Percentiles rank a stretch among this genome's conserved stretches.
phyloP scores from a whole-genome alignment of 2,113 vertebrate species.

The Turnix velox region DNA sequence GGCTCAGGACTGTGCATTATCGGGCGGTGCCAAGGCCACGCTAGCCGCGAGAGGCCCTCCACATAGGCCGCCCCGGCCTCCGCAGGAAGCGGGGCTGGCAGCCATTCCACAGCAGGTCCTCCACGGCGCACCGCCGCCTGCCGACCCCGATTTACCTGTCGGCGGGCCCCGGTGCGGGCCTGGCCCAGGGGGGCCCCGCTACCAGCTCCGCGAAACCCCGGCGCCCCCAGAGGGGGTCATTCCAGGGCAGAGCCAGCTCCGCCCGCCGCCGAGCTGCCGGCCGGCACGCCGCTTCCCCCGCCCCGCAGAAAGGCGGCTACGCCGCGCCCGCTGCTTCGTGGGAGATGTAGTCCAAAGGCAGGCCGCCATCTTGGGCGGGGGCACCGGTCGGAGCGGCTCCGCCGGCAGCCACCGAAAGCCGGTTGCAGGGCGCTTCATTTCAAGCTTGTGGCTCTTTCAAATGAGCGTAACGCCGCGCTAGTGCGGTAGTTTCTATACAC shows the following conservation, averaged over 20 bases:
- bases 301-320: no score
- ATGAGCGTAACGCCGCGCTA: fast-evolving
- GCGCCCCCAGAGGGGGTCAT: not conserved
- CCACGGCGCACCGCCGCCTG: not conserved
- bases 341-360: not conserved
- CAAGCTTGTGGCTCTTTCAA: not conserved
- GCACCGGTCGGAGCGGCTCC: fast-evolving
- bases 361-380: not conserved
- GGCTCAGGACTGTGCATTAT: not conserved
- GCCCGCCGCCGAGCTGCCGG: not conserved
- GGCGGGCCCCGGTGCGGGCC: not conserved
- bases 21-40: not conserved
- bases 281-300: not conserved
- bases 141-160: not conserved
- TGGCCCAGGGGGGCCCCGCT: not conserved
- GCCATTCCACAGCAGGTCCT: not conserved
- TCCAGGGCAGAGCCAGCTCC: conserved; percentile 2
- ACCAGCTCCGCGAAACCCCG: not conserved
- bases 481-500: fast-evolving
- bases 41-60: not conserved
- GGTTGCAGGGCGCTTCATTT: fast-evolving
- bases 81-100: not conserved
- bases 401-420: fast-evolving
- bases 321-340: not conserved
- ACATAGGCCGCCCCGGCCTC: not conserved